Evolutionary conservation across 2,888 invertebrate species (phyloP).

Genomic region (Imbricaverruca yamaguchii): DNA sequence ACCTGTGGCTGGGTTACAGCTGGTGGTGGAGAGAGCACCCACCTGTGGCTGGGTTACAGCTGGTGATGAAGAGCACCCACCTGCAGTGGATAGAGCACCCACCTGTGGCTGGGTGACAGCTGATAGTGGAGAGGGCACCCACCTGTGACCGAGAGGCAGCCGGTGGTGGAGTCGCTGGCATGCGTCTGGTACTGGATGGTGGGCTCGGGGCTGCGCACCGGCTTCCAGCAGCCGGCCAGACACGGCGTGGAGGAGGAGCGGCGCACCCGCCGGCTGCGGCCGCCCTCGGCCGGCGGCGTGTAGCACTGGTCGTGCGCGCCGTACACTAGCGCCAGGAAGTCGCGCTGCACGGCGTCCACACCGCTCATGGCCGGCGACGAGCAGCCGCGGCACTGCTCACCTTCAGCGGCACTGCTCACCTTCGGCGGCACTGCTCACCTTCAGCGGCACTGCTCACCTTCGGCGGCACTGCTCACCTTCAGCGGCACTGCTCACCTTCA

Average conservation of each 20-base stretch:
- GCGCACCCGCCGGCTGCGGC: not conserved
- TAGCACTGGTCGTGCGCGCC: not conserved
- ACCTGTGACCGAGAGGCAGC: slow-evolving; percentile 8
- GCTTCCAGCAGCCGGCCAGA: slow-evolving; percentile 12
- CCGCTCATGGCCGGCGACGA: not conserved
- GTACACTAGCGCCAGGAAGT: slow-evolving; percentile 12
- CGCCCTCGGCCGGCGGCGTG: not conserved
- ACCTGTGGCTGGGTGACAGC: too few relatives aligned
- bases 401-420: too few relatives aligned
- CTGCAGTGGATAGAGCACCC: too few relatives aligned
- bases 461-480: too few relatives aligned
- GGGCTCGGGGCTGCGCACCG: slow-evolving; percentile 13
- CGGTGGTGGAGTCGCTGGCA: not conserved
- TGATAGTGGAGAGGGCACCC: not conserved
- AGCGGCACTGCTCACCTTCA: too few relatives aligned
- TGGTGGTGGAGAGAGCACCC: too few relatives aligned
- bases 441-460: too few relatives aligned
- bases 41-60: too few relatives aligned
- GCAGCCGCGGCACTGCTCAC: not conserved
- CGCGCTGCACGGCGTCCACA: slow-evolving; percentile 17
- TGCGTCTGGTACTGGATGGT: slow-evolving; percentile 15
- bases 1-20: too few relatives aligned
- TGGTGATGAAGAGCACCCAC: too few relatives aligned
- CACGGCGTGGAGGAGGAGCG: slow-evolving; percentile 17
- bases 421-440: too few relatives aligned